These are phyloP conservation scores for Pyrocephalus nanus DNA, from an alignment of 2,797 vertebrate species.

Conservation along the genomic window DNA sequence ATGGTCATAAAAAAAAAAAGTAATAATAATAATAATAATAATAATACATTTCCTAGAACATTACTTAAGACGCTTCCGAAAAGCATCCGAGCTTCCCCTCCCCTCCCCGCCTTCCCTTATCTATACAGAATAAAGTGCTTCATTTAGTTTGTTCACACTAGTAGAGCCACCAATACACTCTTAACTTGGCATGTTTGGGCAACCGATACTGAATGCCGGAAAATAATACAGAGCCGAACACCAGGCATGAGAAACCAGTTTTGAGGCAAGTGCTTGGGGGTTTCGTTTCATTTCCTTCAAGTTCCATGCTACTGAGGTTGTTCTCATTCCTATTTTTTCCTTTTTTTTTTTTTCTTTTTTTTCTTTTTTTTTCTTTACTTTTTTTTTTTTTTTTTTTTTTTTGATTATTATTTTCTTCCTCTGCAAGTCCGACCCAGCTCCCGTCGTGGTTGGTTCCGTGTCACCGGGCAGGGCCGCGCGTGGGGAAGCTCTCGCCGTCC, in stretches of 20 bases:
- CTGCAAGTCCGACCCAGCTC: background rate
- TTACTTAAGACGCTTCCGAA: conserved; percentile 29
- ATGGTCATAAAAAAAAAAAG: conserved; percentile 54
- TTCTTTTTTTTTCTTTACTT: background rate
- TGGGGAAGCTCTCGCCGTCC: conserved; percentile 16
- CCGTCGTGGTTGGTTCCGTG: rapidly evolving
- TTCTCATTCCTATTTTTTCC: background rate
- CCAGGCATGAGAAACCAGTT: conserved; percentile 36
- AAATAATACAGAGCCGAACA: conserved; percentile 27
- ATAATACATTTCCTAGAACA: conserved; percentile 68
- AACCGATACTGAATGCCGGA: background rate
- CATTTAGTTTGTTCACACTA: conserved; percentile 73
- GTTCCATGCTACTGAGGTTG: conserved; percentile 44
- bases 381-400: no score
- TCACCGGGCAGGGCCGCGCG: background rate
- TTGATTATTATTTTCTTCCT: background rate
- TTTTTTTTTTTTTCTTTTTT: background rate
- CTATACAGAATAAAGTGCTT: conserved; percentile 84
- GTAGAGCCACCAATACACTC: conserved; percentile 57
- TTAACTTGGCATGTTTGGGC: conserved; percentile 44
- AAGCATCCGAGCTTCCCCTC: conserved; percentile 61
- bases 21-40: conserved; percentile 31
- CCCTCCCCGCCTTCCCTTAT: conserved; percentile 55
- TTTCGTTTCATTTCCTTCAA: conserved; percentile 8
- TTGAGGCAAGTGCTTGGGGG: conserved; percentile 55